Evolutionary conservation across 2,113 vertebrate species (phyloP).

Genomic region (Diphyllodes magnificus): DNA sequence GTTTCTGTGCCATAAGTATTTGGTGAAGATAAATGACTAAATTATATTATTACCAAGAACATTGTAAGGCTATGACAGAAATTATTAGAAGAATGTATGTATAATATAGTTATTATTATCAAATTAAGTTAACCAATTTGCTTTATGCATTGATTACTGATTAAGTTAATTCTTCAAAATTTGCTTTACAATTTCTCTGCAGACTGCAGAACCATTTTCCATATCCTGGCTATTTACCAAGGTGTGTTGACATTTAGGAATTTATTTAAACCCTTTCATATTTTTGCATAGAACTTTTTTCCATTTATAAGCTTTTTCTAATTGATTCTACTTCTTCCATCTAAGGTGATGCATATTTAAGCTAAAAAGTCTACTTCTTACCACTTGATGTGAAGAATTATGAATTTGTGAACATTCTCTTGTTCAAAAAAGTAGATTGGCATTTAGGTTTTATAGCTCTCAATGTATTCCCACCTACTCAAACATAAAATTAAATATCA

Average conservation of each 20-base stretch:
- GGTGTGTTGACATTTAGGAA: neutral
- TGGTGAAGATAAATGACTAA: neutral
- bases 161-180: neutral
- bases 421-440: slow-evolving; percentile 48
- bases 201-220: neutral
- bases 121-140: neutral
- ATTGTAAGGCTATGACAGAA: neutral
- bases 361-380: neutral
- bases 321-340: neutral
- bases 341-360: slow-evolving; percentile 26
- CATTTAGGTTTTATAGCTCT: slow-evolving; percentile 41
- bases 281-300: neutral
- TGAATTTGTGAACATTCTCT: slow-evolving; percentile 21
- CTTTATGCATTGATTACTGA: neutral
- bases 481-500: slow-evolving; percentile 57
- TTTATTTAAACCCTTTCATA: neutral
- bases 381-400: neutral
- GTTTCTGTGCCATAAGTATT: neutral
- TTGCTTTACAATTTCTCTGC: neutral
- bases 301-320: neutral
- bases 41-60: neutral
- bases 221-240: neutral
- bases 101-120: neutral
- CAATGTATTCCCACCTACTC: slow-evolving; percentile 39
- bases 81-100: neutral